Base-by-base conservation (phyloP, 92 coral and sea anemone species). In the Galaxea fascicularis region DNA sequence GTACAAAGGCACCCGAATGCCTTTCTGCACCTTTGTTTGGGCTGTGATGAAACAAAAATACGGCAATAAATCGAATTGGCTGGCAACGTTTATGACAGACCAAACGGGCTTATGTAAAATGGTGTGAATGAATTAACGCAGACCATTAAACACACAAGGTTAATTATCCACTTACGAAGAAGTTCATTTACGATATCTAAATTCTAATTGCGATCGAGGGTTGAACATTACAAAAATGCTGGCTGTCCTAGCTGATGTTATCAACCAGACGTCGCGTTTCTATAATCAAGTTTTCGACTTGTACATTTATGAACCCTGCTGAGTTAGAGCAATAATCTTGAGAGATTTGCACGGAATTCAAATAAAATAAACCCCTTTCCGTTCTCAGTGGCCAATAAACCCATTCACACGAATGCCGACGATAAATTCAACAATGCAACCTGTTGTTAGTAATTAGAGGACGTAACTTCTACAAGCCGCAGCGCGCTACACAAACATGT, bases 161-260 rank as follows among this genome's bases (percentile, higher is more conserved):
- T 71, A 54, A 82, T 70, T 82, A 82, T 21, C 86, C 86, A 82
- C 78, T 82, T 80, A 57, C 3, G 22, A 70, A 39, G 47, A 1
- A 57, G 70, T 54, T 70, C 28, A 82, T 82, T 82, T 27, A 5
- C 16, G 46, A 25, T 58, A 70, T 54, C 78, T 70, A 49, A 18
- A 18, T 35, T 27, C 15, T 13, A 49, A 62, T 25, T 20, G 10
- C 12, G 47, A 45, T 46, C 13, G 49, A 78, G n/a, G 62, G 3
- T 10, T 64, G 4, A 62, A 62, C 28, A 64, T 35, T 35, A 35
- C 41, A 35, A 2, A 56, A 78, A 47, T 28, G 58, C 45, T 60
- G 82, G 45, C 71, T 13, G 8, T 41, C 51, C n/a, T 12, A 1
- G 16, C 5, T 58, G 39, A 77, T 41, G 52, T 41, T 62, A 60